Evolutionary conservation across 35 echinoderm and acorn worm species (phyloP).

Genomic region (Ophiothrix spiculata): DNA sequence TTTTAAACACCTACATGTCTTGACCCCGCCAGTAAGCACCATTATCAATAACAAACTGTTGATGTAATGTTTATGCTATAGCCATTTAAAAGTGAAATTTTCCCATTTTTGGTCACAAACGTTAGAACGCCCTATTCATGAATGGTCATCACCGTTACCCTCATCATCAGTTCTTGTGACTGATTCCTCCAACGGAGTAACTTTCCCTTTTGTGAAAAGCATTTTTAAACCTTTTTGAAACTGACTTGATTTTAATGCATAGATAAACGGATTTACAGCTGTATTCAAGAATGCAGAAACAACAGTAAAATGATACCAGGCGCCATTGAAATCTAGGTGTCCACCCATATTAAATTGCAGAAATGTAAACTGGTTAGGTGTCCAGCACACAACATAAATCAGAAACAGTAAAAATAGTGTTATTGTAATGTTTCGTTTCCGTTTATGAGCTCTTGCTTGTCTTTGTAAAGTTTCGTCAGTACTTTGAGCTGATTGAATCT

Average conservation of each 20-base stretch:
- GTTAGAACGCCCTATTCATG: too few relatives aligned
- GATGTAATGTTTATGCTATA: too few relatives aligned
- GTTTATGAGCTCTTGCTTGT: conserved; percentile 23
- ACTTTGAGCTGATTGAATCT: conserved; percentile 4
- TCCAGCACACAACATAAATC: conserved; percentile 77
- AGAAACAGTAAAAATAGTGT: conserved; percentile 82
- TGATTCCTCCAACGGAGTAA: not conserved
- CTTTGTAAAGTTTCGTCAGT: not conserved
- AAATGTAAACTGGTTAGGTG: conserved; percentile 84
- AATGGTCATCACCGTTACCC: too few relatives aligned
- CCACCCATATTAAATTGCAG: conserved; percentile 82
- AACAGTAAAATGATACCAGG: conserved; percentile 81
- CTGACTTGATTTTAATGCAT: conserved; percentile 78
- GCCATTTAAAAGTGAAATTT: too few relatives aligned
- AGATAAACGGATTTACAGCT: conserved; percentile 81
- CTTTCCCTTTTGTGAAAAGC: not conserved
- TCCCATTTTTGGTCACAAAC: too few relatives aligned
- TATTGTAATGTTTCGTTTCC: conserved; percentile 70
- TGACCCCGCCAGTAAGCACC: too few relatives aligned
- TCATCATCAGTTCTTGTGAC: conserved; percentile 6
- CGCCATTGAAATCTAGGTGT: conserved; percentile 58
- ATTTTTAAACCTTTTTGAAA: conserved; percentile 69
- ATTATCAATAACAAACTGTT: too few relatives aligned
- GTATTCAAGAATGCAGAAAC: conserved; percentile 77
- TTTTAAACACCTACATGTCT: too few relatives aligned